phyloP scores from a whole-genome alignment of 1,140 invertebrate species.

The Saccostrea glomerata region DNA sequence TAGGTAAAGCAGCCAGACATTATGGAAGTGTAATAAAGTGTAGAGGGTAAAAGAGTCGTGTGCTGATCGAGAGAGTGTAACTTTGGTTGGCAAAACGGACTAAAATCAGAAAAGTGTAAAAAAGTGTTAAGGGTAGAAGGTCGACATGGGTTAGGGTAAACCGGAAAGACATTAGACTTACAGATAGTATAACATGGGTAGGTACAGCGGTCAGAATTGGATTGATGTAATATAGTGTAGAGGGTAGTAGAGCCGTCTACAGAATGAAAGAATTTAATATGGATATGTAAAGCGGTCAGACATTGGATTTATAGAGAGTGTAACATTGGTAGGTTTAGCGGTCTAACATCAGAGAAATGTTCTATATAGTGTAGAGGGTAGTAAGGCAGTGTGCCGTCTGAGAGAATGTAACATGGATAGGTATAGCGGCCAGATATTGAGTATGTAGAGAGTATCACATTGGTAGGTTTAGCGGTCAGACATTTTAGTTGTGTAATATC shows the following conservation, averaged over 20 bases:
- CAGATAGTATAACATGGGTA: conserved; percentile 90
- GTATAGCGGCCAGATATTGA: not conserved
- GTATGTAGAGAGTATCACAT: too few species aligned
- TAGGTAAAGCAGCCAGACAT: conserved; percentile 26
- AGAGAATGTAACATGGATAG: conserved; percentile 90
- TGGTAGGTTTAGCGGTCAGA: too few species aligned
- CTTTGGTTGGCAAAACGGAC: too few species aligned
- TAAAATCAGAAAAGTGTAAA: too few species aligned
- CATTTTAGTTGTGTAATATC: too few species aligned
- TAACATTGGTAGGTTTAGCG: not conserved
- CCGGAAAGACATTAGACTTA: conserved; percentile 75
- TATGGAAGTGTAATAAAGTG: too few species aligned
- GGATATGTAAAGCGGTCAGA: too few species aligned
- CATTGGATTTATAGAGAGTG: conserved; percentile 20
- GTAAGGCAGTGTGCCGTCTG: conserved; percentile 81
- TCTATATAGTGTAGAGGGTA: too few species aligned
- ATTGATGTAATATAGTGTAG: too few species aligned
- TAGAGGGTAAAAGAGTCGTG: not conserved
- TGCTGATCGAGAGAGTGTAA: not conserved
- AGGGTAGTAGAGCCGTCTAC: not conserved
- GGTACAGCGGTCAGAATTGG: not conserved
- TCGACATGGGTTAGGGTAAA: conserved; percentile 78
- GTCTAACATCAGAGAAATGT: too few species aligned
- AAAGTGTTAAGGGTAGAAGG: too few species aligned
- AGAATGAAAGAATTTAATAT: not conserved